phyloP scores from a whole-genome alignment of 2,797 vertebrate species.

The Huso huso region DNA sequence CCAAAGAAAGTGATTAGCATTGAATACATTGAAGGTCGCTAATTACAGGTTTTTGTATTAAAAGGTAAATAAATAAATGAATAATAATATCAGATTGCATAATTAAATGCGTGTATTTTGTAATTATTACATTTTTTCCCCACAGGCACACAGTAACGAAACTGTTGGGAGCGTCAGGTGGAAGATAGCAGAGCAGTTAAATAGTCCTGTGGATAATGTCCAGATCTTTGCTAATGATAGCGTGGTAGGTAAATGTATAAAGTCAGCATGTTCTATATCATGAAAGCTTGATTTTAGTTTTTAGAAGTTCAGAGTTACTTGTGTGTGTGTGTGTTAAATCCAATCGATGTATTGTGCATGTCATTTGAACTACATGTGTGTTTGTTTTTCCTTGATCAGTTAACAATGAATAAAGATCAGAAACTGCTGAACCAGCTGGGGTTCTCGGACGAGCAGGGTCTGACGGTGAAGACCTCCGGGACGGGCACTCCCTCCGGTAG shows the following conservation, averaged over 20 bases:
- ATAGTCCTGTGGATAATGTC: constrained; percentile 90
- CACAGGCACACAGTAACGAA: constrained; percentile 96
- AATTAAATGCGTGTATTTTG: not conserved
- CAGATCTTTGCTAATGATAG: constrained; percentile 98
- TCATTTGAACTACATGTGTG: not conserved
- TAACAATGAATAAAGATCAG: constrained; percentile 96
- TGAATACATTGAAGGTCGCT: no score
- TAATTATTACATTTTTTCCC: not conserved
- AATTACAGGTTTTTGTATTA: no score
- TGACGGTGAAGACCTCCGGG: constrained; percentile 92
- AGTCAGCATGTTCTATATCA: not conserved
- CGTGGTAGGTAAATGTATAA: constrained; percentile 66
- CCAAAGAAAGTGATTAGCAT: no score
- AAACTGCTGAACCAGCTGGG: constrained; percentile 93
- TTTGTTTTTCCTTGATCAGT: constrained; percentile 43
- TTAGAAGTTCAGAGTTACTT: not conserved
- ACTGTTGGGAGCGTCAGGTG: constrained; percentile 91
- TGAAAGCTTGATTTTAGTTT: no score
- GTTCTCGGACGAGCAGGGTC: constrained; percentile 87
- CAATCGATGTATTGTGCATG: not conserved
- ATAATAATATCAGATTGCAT: no score
- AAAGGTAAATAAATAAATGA: no score
- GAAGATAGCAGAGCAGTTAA: constrained; percentile 93
- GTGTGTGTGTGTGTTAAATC: not conserved
- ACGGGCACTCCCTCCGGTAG: constrained; percentile 91